A percentile compares a stretch with the other conserved stretches of the same genome.
Evolutionary conservation across 1,140 invertebrate genomes (phyloP).

Genomic region (Coenobita brevimanus): DNA sequence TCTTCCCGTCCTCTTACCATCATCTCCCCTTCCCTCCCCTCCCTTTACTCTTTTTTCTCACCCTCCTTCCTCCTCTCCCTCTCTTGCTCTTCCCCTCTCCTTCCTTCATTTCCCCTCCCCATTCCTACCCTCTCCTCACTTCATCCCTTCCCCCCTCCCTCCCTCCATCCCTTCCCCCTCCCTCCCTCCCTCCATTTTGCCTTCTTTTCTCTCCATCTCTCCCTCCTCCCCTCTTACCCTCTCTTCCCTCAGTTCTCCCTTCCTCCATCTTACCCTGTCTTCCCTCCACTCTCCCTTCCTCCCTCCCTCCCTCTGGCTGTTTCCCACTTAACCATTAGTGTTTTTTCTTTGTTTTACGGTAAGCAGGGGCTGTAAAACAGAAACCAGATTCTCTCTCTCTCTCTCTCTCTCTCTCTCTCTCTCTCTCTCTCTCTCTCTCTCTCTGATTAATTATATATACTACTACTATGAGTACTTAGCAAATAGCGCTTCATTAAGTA

Average conservation of each 20-base stretch:
- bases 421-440: too few species aligned
- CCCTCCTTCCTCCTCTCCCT: background rate
- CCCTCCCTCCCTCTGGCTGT: background rate
- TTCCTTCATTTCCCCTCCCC: background rate
- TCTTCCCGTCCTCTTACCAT: too few species aligned
- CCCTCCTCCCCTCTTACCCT: background rate
- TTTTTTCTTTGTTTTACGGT: background rate
- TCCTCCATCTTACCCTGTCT: background rate
- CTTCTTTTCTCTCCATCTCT: background rate
- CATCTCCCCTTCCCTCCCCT: background rate
- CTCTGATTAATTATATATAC: too few species aligned
- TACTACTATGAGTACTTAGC: too few species aligned
- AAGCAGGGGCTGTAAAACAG: too few species aligned
- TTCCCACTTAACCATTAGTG: background rate
- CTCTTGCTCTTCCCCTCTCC: background rate
- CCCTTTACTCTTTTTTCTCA: background rate
- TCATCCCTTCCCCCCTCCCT: background rate
- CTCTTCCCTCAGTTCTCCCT: background rate
- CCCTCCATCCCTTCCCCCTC: background rate
- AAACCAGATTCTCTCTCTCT: too few species aligned
- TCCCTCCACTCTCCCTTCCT: background rate
- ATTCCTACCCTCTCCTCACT: background rate
- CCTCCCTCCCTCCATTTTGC: background rate
- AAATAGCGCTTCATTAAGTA: too few species aligned
- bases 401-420: too few species aligned